Base-by-base conservation (phyloP, 2,797 vertebrate species). In the Sebastes minor region DNA sequence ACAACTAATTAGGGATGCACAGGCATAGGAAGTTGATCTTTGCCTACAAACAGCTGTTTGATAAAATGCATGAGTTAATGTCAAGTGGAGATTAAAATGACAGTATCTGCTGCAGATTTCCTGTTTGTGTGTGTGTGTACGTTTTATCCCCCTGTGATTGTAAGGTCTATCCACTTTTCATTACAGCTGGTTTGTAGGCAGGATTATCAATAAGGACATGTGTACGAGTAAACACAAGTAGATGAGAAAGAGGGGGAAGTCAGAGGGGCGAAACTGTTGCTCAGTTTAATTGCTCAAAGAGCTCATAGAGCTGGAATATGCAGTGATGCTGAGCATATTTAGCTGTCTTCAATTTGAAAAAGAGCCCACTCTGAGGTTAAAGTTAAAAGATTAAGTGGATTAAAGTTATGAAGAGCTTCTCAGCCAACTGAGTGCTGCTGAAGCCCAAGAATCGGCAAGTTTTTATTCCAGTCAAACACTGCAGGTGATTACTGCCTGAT, bases 1-100 rank as follows among this genome's bases (percentile, higher is more conserved):
- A 74, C 59, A 10, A 78, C 70, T 73, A 81, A 91, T 91, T 89
- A 90, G 74, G 3, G 71, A 86, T 66, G 81, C 85, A 38, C 75
- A 79, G 69, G 65, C 78, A 87, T 12, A 68, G 82, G 78, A 89
- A 83, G 84, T 69, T 86, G 90, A 89, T 92, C 85, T 90, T 63
- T 78, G 81, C 75, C 81, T 84, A 56, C 73, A 79, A 89, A 87
- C 91, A 91, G 90, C 90, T 89, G 89, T 82, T 81, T 89, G 86
- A 88, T 88, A 52, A 87, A 87, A 90, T 65, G 82, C 77, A 80
- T 0, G 12, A 84, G 82, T 71, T 74, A 33, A 60, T 86, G 86
- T 93, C 86, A 91, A 92, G 88, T 86, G 85, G 75, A 83, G 78
- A 88, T 91, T 87, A 60, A 70, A 89, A 78, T 69, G 25, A 81